phyloP scores from a whole-genome alignment of 2,797 vertebrate species.

The Urosaurus nigricauda region DNA sequence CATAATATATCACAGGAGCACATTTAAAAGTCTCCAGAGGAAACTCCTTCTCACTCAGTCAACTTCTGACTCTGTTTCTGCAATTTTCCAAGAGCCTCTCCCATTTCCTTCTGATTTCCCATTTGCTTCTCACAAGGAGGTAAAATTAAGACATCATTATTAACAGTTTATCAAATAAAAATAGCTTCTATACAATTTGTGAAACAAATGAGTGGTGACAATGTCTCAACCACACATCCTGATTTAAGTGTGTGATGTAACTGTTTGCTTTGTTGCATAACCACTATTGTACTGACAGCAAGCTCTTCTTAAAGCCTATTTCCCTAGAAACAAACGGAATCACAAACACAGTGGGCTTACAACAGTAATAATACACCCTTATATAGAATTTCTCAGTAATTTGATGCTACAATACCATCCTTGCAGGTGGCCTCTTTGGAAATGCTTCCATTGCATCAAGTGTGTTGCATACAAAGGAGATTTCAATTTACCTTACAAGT shows the following conservation, averaged over 20 bases:
- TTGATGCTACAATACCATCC: not conserved
- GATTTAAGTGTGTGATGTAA: not conserved
- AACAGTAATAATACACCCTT: not conserved
- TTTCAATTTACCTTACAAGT: constrained; percentile 9
- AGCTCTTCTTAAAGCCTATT: not conserved
- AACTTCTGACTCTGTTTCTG: not conserved
- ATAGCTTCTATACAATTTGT: not conserved
- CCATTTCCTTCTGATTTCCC: not conserved
- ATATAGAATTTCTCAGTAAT: not conserved
- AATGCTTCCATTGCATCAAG: not conserved
- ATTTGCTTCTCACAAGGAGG: not conserved
- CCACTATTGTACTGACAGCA: not conserved
- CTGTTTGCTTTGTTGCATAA: not conserved
- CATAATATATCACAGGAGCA: not conserved
- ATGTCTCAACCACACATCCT: not conserved
- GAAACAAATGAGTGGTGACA: too few species aligned
- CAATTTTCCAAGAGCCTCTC: not conserved
- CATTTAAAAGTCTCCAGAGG: not conserved
- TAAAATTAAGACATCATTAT: not conserved
- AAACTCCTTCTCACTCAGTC: not conserved
- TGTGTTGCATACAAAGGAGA: not conserved
- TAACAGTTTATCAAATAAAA: not conserved
- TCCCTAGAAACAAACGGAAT: constrained; percentile 4
- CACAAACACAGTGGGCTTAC: not conserved
- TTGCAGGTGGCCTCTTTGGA: not conserved